Conservation (phyloP, 1,140 invertebrate species). For the Dreissena rostriformis region DNA sequence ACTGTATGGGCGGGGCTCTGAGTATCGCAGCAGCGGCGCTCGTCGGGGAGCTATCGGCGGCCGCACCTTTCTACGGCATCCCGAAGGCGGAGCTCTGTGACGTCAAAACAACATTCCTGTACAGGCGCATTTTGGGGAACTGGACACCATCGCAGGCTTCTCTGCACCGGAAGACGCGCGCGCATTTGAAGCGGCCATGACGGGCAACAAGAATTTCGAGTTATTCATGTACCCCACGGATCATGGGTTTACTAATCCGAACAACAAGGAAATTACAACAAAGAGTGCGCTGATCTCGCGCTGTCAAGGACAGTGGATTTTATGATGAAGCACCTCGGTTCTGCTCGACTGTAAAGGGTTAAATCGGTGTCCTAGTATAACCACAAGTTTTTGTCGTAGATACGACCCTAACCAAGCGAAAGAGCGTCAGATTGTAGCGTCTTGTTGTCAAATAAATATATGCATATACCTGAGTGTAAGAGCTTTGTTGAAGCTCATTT, state of each 20-base stretch:
- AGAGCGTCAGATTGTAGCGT: no score
- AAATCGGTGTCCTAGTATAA: no score
- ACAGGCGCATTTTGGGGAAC: slow-evolving; percentile 76
- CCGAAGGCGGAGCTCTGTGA: slow-evolving; percentile 66
- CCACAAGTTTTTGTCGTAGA: no score
- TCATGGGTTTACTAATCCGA: slow-evolving; percentile 60
- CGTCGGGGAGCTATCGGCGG: slow-evolving; percentile 67
- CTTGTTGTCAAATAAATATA: no score
- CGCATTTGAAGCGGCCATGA: slow-evolving; percentile 45
- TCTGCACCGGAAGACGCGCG: slow-evolving; percentile 56
- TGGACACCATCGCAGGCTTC: slow-evolving; percentile 71
- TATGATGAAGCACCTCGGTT: slow-evolving; percentile 29
- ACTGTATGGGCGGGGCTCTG: no score
- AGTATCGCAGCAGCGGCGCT: slow-evolving; percentile 70
- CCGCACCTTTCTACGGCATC: slow-evolving; percentile 78
- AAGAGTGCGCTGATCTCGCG: slow-evolving; percentile 41
- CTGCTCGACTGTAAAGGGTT: no score
- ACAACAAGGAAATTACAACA: slow-evolving; percentile 52
- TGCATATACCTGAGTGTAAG: no score
- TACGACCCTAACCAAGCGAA: no score
- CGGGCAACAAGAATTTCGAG: slow-evolving; percentile 31
- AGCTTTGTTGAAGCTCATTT: no score
- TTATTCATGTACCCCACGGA: slow-evolving; percentile 53
- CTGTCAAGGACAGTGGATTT: slow-evolving; percentile 52
- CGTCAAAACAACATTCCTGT: slow-evolving; percentile 70